Base-by-base conservation (phyloP, 2,888 invertebrate species). In the Raillietiella orientalis region DNA sequence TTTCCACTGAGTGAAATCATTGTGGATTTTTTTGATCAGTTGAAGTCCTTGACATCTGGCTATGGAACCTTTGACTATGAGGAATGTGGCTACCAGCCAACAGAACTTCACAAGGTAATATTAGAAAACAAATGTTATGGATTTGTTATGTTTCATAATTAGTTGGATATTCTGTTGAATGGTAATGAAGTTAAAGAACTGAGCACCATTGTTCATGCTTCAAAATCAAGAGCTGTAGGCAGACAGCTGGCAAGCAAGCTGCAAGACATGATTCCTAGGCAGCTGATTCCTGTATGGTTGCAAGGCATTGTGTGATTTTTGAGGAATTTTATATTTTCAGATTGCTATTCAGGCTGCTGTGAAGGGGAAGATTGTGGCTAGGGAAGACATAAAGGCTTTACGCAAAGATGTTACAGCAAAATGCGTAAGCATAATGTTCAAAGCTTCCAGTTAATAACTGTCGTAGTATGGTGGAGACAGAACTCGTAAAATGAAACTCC, bases 31-130 rank as follows among this genome's bases (percentile, higher is more conserved):
- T 84, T 84, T 41, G 90, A 93, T 42, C 56, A 58, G 3, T 50
- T 90, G 3, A 93, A 93, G 47, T 66, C 71, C 9, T 38, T 75
- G 11, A 69, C 74, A 3, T 84, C 84, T 0, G 93, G 93, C 16
- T 93, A 79, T 50, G 93, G 84, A 2, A 75, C 75, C 42, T 84
- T 84, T 42, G 79, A 79, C 46, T 84, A 84, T 41, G 77, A 82
- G 45, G 70, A 77, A 41, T 47, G 60, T 38, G 87, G 75, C 2
- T 93, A 69, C 45, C 59, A 69, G 34, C 40, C 41, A 43, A 32
- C 82, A 31, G 52, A 64, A 30, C 52, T 93, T 37, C 65, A 67
- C 0, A 74, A 72, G 46, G 66, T 79, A 45, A 50, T 30, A 28
- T 21, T 8, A 12, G 16, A 13, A 21, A 13, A 21, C 15, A 9